Evolutionary conservation across 2,888 invertebrate genomes (phyloP), one percentile per base, ranked within the genome.

Genomic region (Parnassius smintheus): DNA sequence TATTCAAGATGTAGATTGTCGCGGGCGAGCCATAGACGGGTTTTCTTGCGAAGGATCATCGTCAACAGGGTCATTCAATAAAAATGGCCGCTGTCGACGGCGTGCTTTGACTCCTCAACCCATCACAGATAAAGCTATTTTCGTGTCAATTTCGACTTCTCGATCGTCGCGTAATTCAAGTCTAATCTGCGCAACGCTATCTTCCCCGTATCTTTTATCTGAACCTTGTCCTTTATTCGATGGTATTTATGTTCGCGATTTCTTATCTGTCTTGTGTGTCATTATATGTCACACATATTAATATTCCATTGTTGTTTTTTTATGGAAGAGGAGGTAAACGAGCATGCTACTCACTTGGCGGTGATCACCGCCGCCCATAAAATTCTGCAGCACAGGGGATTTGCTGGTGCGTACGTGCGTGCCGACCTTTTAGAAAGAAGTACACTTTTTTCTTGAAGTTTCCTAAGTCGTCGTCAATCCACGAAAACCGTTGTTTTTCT

Each of bases 1-100:
- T 59, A 61, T 59, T 66, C 48, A 66, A 65, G 62, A 62, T 62
- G 56, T 56, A 56, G 45, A 62, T 65, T 64, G 56, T 62, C 58
- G 18, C 50, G 56, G 54, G 10, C n/a, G 46, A 35, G 56, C 12
- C 49, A 22, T 18, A n/a, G 49, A 25, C 50, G 42, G 25, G 12
- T 41, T 42, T n/a, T 53, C 25, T 51, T 46, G 61, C 25, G 53
- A 2, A 35, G 41, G 56, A 50, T 50, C 41, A 56, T 56, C 61
- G 52, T 48, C 22, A 18, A 45, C 51, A 0, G 44, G 51, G 45
- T 55, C 55, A 45, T 45, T 51, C 25, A 46, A 35, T 55, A 51
- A 51, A 61, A 56, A 56, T 51, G 51, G n/a, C 45, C 35, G 45
- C 50, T 12, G 9, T 35, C 11, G 49, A 25, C 50, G 7, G 18